A percentile compares a stretch with the other conserved stretches of the same genome.
phyloP scores from a whole-genome alignment of 2,888 invertebrate species.

The Nomada goodeniana region DNA sequence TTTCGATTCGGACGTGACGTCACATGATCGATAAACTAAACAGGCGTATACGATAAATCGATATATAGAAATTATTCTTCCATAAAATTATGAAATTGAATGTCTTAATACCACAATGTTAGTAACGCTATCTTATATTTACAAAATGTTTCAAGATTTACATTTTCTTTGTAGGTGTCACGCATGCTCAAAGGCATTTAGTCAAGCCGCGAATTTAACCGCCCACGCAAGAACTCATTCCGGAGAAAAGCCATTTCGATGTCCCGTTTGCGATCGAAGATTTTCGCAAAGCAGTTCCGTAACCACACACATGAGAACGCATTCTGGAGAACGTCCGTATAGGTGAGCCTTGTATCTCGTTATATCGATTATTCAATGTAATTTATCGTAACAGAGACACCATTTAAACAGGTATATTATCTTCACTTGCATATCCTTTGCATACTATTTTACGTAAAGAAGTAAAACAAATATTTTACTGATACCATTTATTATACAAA shows the following conservation, averaged over 20 bases:
- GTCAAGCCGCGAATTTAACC: conserved; percentile 99
- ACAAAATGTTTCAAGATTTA: conserved; percentile 5
- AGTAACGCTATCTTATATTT: conserved; percentile 20
- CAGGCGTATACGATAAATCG: background rate
- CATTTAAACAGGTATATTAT: background rate
- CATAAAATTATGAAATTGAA: background rate
- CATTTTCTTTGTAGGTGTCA: conserved; percentile 86
- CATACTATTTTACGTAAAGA: background rate
- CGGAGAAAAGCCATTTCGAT: conserved; percentile 99
- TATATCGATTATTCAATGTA: conserved; percentile 3
- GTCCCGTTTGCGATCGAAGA: conserved; percentile 97
- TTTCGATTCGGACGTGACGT: background rate
- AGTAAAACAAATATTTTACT: background rate
- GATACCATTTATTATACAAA: background rate
- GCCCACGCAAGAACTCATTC: conserved; percentile 98
- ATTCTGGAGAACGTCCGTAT: conserved; percentile 99
- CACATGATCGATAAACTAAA: background rate
- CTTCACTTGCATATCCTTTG: background rate
- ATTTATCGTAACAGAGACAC: background rate
- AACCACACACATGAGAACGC: conserved; percentile 99
- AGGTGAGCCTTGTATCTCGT: conserved; percentile 83
- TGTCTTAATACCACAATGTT: background rate
- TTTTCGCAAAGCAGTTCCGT: conserved; percentile 98
- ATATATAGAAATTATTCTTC: background rate
- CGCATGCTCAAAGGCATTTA: conserved; percentile 98